Base-by-base conservation (phyloP, 2,888 invertebrate genomes). In the Poecilus cupreus region DNA sequence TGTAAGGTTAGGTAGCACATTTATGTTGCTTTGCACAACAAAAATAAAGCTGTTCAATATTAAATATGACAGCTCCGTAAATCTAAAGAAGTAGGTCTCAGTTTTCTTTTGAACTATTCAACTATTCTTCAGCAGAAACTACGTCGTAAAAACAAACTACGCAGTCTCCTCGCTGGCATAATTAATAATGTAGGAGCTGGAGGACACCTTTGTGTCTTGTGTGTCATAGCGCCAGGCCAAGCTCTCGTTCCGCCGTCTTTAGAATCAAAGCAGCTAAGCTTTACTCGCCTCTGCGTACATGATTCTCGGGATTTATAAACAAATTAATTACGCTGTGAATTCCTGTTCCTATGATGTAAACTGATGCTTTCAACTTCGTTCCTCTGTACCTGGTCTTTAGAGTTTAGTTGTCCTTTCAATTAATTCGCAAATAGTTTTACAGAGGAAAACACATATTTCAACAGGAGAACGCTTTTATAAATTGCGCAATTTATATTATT, bases 151-250 rank as follows among this genome's bases (percentile, higher is more conserved):
- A 54, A 10, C 22, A 22, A n/a, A 18, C 16, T 22, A 11, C 54
- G n/a, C 11, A 11, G 20, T 16, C 22, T n/a, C 1, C 18, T 22
- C 3, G 20, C 22, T 54, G 8, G 11, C 64, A 37, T 32, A 64
- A 64, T 64, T 64, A 64, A 64, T 64, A 64, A 64, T 32, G 18
- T 0, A n/a, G 10, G 2, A 11, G 54, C n/a, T 11, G 32, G 32
- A 64, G 32, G 64, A 64, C 64, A 64, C 64, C 64, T 64, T 64
- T 64, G 64, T 32, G 64, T 64, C 16, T 54, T 22, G 10, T 60
- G n/a, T 22, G 60, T 60, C 49, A 8, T 49, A 8, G 49, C 5
- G 16, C 8, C 54, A 22, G 18, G 20, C 20, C 18, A 54, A 10
- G 54, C 22, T 54, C 22, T 3, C 22, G 54, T 54, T 22, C 8